phyloP scores from a whole-genome alignment of 2,888 invertebrate genomes.

The Eurytoma adleriae region DNA sequence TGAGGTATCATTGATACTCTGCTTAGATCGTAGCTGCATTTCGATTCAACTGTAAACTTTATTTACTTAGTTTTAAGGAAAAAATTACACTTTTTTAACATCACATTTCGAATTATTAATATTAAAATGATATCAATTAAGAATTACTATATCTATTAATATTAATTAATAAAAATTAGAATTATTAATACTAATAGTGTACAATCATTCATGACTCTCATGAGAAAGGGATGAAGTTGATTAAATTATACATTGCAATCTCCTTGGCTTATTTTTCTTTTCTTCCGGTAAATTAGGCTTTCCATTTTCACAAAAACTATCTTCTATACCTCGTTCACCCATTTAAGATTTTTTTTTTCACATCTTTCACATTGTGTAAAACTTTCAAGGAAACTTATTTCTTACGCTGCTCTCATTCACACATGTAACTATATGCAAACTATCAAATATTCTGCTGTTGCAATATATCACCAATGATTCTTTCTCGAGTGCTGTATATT shows the following conservation, averaged over 20 bases:
- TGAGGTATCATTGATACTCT: constrained; percentile 52
- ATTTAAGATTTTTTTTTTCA: constrained; percentile 47
- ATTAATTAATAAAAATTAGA: constrained; percentile 73
- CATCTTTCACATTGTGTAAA: constrained; percentile 54
- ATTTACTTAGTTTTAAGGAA: constrained; percentile 70
- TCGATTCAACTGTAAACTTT: constrained; percentile 72
- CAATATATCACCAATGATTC: constrained; percentile 65
- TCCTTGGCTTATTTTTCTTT: constrained; percentile 61
- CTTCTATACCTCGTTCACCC: constrained; percentile 49
- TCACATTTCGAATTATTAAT: constrained; percentile 75
- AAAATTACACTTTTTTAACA: constrained; percentile 72
- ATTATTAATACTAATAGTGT: constrained; percentile 75
- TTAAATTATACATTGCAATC: constrained; percentile 66
- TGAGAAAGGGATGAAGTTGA: constrained; percentile 62
- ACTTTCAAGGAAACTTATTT: constrained; percentile 57
- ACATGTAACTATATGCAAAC: constrained; percentile 61
- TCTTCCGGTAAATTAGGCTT: constrained; percentile 67
- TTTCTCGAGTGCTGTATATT: constrained; percentile 56
- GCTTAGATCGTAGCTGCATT: constrained; percentile 57
- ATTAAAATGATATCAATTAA: constrained; percentile 74
- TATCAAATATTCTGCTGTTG: constrained; percentile 63
- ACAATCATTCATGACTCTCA: constrained; percentile 73
- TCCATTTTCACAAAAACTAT: constrained; percentile 58
- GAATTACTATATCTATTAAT: constrained; percentile 70
- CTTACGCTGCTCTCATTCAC: constrained; percentile 56